phyloP scores from a whole-genome alignment of 2,113 vertebrate genomes.

The Oenanthe melanoleuca region DNA sequence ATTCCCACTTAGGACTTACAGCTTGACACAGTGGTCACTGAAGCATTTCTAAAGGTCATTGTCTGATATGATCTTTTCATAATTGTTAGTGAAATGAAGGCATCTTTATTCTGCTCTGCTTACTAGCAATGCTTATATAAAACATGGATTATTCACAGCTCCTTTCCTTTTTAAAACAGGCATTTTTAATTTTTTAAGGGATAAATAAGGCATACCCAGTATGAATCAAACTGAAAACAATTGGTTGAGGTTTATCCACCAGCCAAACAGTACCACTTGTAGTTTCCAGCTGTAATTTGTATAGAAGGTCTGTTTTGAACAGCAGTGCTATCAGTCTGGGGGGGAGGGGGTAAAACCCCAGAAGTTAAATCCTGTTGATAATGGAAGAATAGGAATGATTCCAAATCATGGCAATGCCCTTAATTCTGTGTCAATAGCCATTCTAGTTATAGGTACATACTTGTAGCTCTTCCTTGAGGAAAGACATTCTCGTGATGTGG shows the following conservation, averaged over 20 bases:
- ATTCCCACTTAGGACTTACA: conserved; percentile 6
- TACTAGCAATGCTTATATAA: conserved; percentile 25
- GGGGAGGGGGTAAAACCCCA: background rate
- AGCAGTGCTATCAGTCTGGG: background rate
- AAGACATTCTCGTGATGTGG: background rate
- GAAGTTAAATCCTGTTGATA: background rate
- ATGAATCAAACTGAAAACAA: background rate
- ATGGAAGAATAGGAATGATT: background rate
- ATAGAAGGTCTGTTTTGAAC: background rate
- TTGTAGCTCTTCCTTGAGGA: background rate
- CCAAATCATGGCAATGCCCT: background rate
- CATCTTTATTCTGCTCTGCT: conserved; percentile 62
- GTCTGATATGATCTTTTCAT: conserved; percentile 58
- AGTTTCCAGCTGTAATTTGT: background rate
- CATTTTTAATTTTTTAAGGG: background rate
- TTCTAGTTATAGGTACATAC: background rate
- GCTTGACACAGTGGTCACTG: conserved; percentile 16
- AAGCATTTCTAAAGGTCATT: conserved; percentile 48
- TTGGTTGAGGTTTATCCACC: background rate
- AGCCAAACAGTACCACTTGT: background rate
- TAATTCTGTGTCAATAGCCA: background rate
- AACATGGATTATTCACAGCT: conserved; percentile 33
- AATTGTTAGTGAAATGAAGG: conserved; percentile 52
- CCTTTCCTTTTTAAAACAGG: conserved; percentile 19
- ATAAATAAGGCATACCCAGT: background rate